Percentiles rank a stretch among this genome's conserved stretches.
These are phyloP conservation scores for Podabrus alpinus DNA, from an alignment of 2,888 invertebrate genomes.

Conservation along the genomic window DNA sequence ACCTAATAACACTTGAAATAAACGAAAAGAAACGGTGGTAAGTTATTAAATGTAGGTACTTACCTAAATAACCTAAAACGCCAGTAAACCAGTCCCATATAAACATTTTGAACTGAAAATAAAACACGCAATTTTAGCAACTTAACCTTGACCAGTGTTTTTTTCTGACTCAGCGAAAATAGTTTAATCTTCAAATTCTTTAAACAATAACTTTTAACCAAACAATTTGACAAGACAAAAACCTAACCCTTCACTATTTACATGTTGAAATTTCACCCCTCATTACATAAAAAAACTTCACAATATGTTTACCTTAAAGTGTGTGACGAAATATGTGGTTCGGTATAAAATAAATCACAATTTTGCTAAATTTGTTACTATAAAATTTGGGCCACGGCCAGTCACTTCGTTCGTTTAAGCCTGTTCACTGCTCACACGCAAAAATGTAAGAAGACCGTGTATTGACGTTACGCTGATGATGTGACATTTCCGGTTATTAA, in stretches of 20 bases:
- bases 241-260: slow-evolving; percentile 1
- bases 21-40: slow-evolving; percentile 7
- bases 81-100: slow-evolving; percentile 96
- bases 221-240: slow-evolving; percentile 17
- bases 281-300: background rate
- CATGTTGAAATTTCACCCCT: background rate
- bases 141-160: slow-evolving; percentile 34
- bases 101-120: slow-evolving; percentile 68
- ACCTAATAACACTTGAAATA: slow-evolving; percentile 37
- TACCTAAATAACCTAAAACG: slow-evolving; percentile 90
- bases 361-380: background rate
- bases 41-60: slow-evolving; percentile 54
- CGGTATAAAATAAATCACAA: background rate
- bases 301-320: background rate
- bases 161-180: slow-evolving; percentile 36
- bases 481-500: slow-evolving; percentile 42
- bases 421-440: slow-evolving; percentile 8
- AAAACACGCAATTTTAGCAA: slow-evolving; percentile 23
- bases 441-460: slow-evolving; percentile 10
- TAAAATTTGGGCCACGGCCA: slow-evolving; percentile 8
- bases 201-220: background rate
- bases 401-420: background rate
- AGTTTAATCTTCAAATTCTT: background rate
- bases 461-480: slow-evolving; percentile 46
- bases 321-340: background rate